A percentile compares a stretch with the other conserved stretches of the same genome.
Evolutionary conservation across 2,888 invertebrate species (phyloP).

Genomic region (Leucania comma): DNA sequence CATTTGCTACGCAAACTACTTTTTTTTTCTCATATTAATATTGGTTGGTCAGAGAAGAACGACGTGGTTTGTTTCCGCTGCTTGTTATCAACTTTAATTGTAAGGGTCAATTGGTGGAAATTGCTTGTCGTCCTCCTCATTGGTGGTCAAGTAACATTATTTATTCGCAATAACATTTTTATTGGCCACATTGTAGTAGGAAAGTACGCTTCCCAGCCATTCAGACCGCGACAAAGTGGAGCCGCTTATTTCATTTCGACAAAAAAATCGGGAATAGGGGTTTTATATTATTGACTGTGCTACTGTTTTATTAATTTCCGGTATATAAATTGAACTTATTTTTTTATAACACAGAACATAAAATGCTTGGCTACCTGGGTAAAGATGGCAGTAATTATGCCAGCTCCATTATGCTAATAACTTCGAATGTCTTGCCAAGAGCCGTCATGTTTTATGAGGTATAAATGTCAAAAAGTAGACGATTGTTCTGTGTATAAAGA

Average conservation of each 20-base stretch:
- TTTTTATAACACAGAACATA: conserved; percentile 30
- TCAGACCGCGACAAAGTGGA: conserved; percentile 1
- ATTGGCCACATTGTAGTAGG: conserved; percentile 6
- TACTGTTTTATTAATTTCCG: conserved; percentile 11
- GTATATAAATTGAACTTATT: conserved; percentile 24
- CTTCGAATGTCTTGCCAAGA: conserved; percentile 49
- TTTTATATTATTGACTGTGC: conserved; percentile 27
- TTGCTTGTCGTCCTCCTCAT: conserved; percentile 26
- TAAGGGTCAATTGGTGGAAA: conserved; percentile 56
- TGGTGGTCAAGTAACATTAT: conserved; percentile 32
- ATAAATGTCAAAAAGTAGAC: conserved; percentile 50
- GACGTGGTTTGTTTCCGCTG: conserved; percentile 36
- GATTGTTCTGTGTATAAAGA: conserved; percentile 25
- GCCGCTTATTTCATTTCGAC: not conserved
- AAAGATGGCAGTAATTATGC: conserved; percentile 33
- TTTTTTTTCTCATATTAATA: not conserved
- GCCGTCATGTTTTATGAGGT: conserved; percentile 48
- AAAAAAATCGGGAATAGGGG: not conserved
- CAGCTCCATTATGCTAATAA: conserved; percentile 45
- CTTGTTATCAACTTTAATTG: conserved; percentile 50
- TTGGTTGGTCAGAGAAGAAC: conserved; percentile 25
- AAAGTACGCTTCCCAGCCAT: not conserved
- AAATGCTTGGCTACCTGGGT: conserved; percentile 24
- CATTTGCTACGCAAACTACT: not conserved
- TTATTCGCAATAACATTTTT: conserved; percentile 36